These are phyloP conservation scores for Galbula dea DNA, from an alignment of 2,113 vertebrate species.

Conservation along the genomic window DNA sequence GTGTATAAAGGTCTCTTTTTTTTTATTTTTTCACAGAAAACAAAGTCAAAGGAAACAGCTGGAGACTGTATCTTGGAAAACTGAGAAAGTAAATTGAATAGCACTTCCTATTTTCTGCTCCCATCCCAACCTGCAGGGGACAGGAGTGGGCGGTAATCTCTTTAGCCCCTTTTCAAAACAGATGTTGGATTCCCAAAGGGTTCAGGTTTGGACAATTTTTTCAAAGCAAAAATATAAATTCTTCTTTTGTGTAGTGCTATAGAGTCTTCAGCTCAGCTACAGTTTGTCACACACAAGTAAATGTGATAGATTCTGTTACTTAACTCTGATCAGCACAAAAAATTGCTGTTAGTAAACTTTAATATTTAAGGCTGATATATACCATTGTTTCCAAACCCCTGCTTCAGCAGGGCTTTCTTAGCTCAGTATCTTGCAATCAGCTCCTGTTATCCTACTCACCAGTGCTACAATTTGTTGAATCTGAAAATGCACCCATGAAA, in stretches of 20 bases:
- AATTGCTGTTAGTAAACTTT: neutral
- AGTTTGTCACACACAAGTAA: neutral
- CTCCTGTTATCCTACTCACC: neutral
- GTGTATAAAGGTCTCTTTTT: neutral
- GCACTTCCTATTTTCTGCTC: constrained; percentile 72
- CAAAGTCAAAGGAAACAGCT: constrained; percentile 68
- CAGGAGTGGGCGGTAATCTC: neutral
- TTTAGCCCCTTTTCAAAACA: constrained; percentile 46
- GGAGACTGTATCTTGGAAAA: constrained; percentile 66
- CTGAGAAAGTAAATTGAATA: constrained; percentile 61
- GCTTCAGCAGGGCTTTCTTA: neutral
- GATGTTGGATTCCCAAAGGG: constrained; percentile 42
- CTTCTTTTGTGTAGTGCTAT: neutral
- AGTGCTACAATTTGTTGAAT: neutral
- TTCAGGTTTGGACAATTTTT: neutral
- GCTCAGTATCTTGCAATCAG: neutral
- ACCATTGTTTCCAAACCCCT: neutral
- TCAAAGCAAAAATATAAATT: constrained; percentile 14
- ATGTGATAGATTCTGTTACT: neutral
- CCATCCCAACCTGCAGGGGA: constrained; percentile 24
- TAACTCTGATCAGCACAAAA: neutral
- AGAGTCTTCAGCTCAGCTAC: neutral
- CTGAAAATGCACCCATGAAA: neutral
- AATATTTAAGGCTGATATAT: neutral
- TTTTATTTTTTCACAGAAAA: constrained; percentile 1